Percentiles rank a stretch among this genome's conserved stretches.
These are phyloP conservation scores for Gracilinanus agilis DNA, from an alignment of 2,113 vertebrate genomes.

Conservation along the genomic window DNA sequence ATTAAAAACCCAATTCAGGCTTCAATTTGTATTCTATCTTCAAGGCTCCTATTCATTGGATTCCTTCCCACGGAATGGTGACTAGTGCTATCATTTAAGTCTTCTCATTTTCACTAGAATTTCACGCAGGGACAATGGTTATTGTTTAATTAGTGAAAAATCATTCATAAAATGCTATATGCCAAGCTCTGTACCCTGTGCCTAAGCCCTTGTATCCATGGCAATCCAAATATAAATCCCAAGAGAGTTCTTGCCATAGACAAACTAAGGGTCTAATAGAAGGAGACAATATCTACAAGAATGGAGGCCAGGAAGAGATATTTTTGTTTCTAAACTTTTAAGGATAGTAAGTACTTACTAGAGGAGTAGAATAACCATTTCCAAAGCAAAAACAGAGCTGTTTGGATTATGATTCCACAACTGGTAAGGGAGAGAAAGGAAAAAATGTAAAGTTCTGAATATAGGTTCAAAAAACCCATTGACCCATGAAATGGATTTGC, in stretches of 20 bases:
- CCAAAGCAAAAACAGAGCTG: not conserved
- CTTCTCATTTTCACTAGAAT: not conserved
- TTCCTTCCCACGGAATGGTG: not conserved
- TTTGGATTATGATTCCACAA: not conserved
- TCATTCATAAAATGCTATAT: not conserved
- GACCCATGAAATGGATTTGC: not conserved
- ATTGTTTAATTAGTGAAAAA: not conserved
- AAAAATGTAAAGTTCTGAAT: not conserved
- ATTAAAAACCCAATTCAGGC: not conserved
- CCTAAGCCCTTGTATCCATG: not conserved
- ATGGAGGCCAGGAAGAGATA: not conserved
- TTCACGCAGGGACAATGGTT: not conserved
- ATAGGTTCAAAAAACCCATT: not conserved
- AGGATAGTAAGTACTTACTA: not conserved
- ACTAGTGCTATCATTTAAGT: not conserved
- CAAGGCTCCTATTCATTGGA: not conserved
- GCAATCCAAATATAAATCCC: not conserved
- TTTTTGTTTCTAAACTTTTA: not conserved
- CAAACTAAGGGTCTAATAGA: not conserved
- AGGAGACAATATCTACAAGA: not conserved
- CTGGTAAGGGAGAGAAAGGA: not conserved
- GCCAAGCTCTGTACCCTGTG: too few relatives aligned
- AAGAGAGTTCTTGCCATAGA: not conserved
- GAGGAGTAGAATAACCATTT: not conserved
- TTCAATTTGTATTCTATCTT: not conserved